Evolutionary conservation across 2,888 invertebrate species (phyloP).

Genomic region (Acleris literana): DNA sequence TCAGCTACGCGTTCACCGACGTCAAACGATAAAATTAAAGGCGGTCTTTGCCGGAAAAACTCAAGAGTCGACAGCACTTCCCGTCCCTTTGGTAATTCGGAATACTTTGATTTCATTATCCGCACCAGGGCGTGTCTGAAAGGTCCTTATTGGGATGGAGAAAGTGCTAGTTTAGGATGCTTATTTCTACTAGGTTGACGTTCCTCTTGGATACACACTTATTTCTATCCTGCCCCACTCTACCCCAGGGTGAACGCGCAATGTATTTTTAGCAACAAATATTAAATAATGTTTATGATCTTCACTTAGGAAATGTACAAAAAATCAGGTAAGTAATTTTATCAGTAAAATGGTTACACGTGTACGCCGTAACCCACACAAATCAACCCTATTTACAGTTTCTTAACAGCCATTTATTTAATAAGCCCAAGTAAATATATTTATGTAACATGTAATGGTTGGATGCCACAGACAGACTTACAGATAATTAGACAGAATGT

Average conservation of each 20-base stretch:
- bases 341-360: too few species aligned
- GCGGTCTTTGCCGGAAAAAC: slow-evolving; percentile 21
- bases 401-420: too few species aligned
- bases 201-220: slow-evolving; percentile 18
- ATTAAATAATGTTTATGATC: too few species aligned
- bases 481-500: too few species aligned
- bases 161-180: slow-evolving; percentile 24
- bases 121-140: slow-evolving; percentile 2
- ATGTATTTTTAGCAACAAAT: too few species aligned
- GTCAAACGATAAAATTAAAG: slow-evolving; percentile 24
- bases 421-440: too few species aligned
- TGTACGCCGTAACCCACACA: too few species aligned
- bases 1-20: slow-evolving; percentile 8
- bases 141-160: slow-evolving; percentile 8
- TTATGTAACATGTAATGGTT: too few species aligned
- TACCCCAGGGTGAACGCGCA: background rate
- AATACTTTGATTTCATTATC: slow-evolving; percentile 34
- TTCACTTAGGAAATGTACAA: too few species aligned
- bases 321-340: too few species aligned
- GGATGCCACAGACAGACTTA: too few species aligned
- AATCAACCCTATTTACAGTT: too few species aligned
- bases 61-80: slow-evolving; percentile 22
- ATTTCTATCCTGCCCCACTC: background rate
- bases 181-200: slow-evolving; percentile 23
- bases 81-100: slow-evolving; percentile 25